Percentiles rank a stretch among this genome's conserved stretches.
Evolutionary conservation across 2,888 invertebrate species (phyloP).

Genomic region (Aspidiotus destructor): DNA sequence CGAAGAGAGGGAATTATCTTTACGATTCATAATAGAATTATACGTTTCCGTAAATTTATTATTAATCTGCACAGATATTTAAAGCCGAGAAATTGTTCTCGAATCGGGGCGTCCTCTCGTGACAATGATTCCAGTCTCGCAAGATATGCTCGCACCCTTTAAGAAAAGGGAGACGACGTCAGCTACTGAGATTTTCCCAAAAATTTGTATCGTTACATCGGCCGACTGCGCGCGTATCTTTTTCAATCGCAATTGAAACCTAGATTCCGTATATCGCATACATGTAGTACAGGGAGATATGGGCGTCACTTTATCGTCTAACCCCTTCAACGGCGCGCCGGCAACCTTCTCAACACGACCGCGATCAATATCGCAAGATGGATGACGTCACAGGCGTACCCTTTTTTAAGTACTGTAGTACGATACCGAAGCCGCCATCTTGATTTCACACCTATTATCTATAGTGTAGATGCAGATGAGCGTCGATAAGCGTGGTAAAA

Average conservation of each 20-base stretch:
- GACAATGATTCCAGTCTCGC: too few relatives aligned
- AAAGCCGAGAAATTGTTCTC: too few relatives aligned
- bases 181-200: background rate
- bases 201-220: slow-evolving; percentile 2
- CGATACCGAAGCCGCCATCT: slow-evolving; percentile 24
- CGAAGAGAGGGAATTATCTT: too few relatives aligned
- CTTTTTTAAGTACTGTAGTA: slow-evolving; percentile 7
- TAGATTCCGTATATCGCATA: slow-evolving; percentile 14
- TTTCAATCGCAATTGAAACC: slow-evolving; percentile 5
- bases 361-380: slow-evolving; percentile 30
- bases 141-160: too few relatives aligned
- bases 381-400: slow-evolving; percentile 29
- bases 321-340: slow-evolving; percentile 20
- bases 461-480: slow-evolving; percentile 15
- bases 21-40: too few relatives aligned
- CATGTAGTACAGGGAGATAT: slow-evolving; percentile 18
- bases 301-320: slow-evolving; percentile 27
- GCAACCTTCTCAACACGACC: slow-evolving; percentile 27
- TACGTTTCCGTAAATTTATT: too few relatives aligned
- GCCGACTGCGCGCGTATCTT: background rate
- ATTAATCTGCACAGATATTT: too few relatives aligned
- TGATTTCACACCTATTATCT: slow-evolving; percentile 32
- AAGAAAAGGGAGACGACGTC: too few relatives aligned
- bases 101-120: too few relatives aligned
- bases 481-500: background rate